Conservation (phyloP, 2,888 invertebrate species). For the Tipula lateralis region DNA sequence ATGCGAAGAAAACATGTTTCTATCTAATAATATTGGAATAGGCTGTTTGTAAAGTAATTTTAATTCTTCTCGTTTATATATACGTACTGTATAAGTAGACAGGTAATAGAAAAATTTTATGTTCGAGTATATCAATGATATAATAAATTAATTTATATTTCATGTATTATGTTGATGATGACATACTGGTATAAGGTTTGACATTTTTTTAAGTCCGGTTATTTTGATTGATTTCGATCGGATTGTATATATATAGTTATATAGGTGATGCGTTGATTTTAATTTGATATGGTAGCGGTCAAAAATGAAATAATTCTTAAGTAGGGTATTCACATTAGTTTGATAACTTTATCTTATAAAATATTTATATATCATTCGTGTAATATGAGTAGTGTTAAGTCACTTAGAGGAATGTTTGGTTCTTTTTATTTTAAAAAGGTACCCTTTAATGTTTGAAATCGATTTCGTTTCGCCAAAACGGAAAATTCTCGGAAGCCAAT, state of each 20-base stretch:
- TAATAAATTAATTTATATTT: background rate
- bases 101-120: background rate
- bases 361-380: too few relatives aligned
- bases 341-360: too few relatives aligned
- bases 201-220: background rate
- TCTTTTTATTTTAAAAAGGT: too few relatives aligned
- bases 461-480: too few relatives aligned
- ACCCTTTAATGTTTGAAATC: too few relatives aligned
- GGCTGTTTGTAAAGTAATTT: background rate
- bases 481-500: too few relatives aligned
- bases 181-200: background rate
- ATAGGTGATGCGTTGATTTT: background rate
- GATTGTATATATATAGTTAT: too few relatives aligned
- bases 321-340: background rate
- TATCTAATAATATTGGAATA: background rate
- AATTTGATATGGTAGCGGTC: background rate
- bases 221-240: slow-evolving; percentile 3
- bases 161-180: background rate
- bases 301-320: too few relatives aligned
- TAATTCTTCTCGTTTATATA: background rate
- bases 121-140: background rate
- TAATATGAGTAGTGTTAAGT: too few relatives aligned
- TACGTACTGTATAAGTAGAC: background rate
- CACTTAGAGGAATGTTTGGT: too few relatives aligned
- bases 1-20: background rate